Evolutionary conservation across 2,888 invertebrate genomes (phyloP).

Genomic region (Quadroppia sp.): DNA sequence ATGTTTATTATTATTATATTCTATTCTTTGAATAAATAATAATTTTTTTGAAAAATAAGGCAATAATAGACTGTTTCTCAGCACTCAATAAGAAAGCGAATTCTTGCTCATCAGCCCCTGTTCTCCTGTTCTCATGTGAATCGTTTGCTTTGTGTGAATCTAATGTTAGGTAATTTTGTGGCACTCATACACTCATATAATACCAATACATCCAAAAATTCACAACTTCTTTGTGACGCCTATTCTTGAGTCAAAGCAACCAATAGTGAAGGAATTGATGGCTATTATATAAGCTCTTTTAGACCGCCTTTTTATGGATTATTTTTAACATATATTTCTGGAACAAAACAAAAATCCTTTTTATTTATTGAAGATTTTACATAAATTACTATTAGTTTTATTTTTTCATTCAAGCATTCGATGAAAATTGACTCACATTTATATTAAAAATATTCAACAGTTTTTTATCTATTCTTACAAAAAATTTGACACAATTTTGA

Average conservation of each 20-base stretch:
- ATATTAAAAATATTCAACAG: too few relatives aligned
- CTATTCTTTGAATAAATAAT: not conserved
- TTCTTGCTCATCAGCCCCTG: too few relatives aligned
- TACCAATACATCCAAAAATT: not conserved
- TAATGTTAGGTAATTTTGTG: constrained; percentile 18
- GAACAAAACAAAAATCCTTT: not conserved
- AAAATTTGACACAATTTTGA: too few relatives aligned
- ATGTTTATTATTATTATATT: not conserved
- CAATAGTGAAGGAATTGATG: constrained; percentile 29
- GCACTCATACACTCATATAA: not conserved
- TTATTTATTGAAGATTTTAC: too few relatives aligned
- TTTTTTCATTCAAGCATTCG: too few relatives aligned
- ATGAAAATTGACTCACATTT: too few relatives aligned
- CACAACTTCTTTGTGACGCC: constrained; percentile 28
- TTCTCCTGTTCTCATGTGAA: too few relatives aligned
- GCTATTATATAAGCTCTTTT: constrained; percentile 11
- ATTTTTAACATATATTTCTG: not conserved
- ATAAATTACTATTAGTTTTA: too few relatives aligned
- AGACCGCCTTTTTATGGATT: constrained; percentile 29
- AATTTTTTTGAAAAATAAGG: not conserved
- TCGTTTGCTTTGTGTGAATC: too few relatives aligned
- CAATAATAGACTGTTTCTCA: too few relatives aligned
- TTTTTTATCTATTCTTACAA: too few relatives aligned
- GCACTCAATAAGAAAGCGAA: too few relatives aligned
- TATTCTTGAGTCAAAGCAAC: constrained; percentile 17